Evolutionary conservation across 2,113 vertebrate genomes (phyloP).

Genomic region (Leptodactylus fuscus): DNA sequence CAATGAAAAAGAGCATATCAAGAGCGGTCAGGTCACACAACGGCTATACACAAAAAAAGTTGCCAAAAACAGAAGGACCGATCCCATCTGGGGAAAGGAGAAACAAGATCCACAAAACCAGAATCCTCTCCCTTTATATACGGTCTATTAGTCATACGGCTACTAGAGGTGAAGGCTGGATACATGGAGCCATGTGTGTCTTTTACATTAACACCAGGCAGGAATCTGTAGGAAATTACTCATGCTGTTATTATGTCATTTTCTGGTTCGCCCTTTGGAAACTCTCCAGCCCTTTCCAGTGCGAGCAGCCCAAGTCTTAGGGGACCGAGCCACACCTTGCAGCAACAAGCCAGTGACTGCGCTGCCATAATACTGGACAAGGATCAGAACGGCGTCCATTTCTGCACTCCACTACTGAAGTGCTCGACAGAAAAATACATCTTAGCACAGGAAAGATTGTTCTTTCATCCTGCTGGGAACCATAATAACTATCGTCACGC

Average conservation of each 20-base stretch:
- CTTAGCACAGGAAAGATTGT: no score
- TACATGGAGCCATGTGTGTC: background rate
- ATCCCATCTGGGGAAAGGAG: background rate
- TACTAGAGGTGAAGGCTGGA: background rate
- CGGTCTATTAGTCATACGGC: background rate
- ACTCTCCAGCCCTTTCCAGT: slow-evolving; percentile 71
- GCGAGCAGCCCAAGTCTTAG: background rate
- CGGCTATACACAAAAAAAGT: no score
- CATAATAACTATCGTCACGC: no score
- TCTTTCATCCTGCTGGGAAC: no score
- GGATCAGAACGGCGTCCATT: background rate
- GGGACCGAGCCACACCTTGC: slow-evolving; percentile 46
- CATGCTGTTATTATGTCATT: slow-evolving; percentile 61
- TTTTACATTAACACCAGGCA: background rate
- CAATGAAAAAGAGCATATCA: no score
- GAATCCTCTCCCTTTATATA: background rate
- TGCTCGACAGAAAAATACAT: no score
- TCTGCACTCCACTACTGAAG: no score
- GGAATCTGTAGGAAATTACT: slow-evolving; percentile 34
- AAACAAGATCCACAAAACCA: background rate
- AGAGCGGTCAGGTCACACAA: no score
- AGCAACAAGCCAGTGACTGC: background rate
- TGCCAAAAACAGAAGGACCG: background rate
- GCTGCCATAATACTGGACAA: background rate
- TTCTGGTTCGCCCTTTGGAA: slow-evolving; percentile 68